Conservation (phyloP, 1,140 invertebrate species). For the Ips nitidus region DNA sequence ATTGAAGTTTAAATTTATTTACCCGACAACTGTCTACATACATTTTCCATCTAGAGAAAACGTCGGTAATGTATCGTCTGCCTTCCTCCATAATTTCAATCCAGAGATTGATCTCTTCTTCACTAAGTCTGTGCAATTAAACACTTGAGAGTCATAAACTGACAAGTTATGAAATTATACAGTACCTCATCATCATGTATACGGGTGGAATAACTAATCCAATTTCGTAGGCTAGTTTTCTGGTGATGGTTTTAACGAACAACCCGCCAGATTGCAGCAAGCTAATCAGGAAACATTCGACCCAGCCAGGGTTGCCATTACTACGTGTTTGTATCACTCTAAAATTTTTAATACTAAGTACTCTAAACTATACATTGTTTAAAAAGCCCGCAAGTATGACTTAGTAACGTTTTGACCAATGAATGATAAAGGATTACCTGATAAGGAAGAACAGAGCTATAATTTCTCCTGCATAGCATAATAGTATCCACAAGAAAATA, state of each 20-base stretch:
- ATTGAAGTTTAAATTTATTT: conserved; percentile 3
- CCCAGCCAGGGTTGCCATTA: conserved; percentile 65
- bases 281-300: conserved; percentile 63
- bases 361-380: not conserved
- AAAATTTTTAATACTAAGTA: conserved; percentile 15
- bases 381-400: too few relatives aligned
- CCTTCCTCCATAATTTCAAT: conserved; percentile 40
- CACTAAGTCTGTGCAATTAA: conserved; percentile 21
- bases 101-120: conserved; percentile 34
- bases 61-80: conserved; percentile 7
- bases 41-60: conserved; percentile 41
- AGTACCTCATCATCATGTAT: conserved; percentile 53
- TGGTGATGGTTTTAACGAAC: conserved; percentile 51
- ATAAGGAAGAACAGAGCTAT: too few relatives aligned
- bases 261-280: conserved; percentile 58
- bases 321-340: conserved; percentile 62
- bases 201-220: conserved; percentile 53
- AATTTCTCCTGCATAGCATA: too few relatives aligned
- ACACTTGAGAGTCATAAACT: not conserved
- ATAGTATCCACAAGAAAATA: too few relatives aligned
- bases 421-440: too few relatives aligned
- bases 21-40: conserved; percentile 45
- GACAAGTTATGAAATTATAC: too few relatives aligned
- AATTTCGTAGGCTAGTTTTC: conserved; percentile 44
- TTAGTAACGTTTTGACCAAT: too few relatives aligned